Base-by-base conservation (phyloP, 2,797 vertebrate genomes). In the Pterois miles region DNA sequence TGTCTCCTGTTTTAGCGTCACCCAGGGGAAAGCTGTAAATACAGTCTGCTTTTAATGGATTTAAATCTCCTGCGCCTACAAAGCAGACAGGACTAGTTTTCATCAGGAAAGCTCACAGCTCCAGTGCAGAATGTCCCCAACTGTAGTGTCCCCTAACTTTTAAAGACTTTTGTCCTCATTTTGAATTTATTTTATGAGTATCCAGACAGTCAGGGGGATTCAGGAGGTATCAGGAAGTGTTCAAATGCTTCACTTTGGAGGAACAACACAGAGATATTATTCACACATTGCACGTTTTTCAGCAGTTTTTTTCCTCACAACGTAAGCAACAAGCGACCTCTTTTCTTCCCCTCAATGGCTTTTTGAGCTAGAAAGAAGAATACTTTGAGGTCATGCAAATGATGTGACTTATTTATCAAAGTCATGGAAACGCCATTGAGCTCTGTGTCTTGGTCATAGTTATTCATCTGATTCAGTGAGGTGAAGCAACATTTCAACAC, bases 1-100 rank as follows among this genome's bases (percentile, higher is more conserved):
- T 77, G 78, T 65, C 86, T 91, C 91, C 88, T 80, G 74, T 94
- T 95, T 91, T 92, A 93, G 93, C 90, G 78, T 81, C 85, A 74
- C 92, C 87, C 83, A 67, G 59, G 93, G 91, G 91, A 88, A 75
- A 56, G 76, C 88, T 85, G 89, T 70, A 89, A 94, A 93, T 92
- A 82, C 86, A 81, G 82, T 64, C 82, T 74, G 59, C 86, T 88
- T 91, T 91, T 91, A 90, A 91, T 92, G 84, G 86, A 77, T 82
- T 89, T 71, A 91, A 83, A 84, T 83, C 84, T 83, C 86, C 71
- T 80, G 88, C 86, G 86, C 85, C 89, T 84, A 86, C 83, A 88
- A 81, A 81, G 74, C 80, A 86, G 81, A 85, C 76, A 27, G 29
- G 80, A 81, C 80, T 91, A 65, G 52, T 58, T 86, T 75, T 53